Percentiles rank a stretch among this genome's conserved stretches.
phyloP scores from a whole-genome alignment of 2,797 vertebrate genomes.

The Cirrhinus mrigala region DNA sequence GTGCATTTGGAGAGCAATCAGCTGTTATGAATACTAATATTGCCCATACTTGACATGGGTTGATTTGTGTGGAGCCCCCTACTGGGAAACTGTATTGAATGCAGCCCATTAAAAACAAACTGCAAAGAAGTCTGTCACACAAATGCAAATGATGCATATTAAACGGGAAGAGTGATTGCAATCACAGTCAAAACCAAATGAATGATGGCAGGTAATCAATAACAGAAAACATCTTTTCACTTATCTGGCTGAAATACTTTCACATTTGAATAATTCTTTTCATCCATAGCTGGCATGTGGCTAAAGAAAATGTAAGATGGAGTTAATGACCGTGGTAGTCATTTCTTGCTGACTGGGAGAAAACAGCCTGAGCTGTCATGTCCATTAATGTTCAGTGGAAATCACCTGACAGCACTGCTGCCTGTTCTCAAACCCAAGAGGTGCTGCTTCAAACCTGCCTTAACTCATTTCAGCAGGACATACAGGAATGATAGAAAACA shows the following conservation, averaged over 20 bases:
- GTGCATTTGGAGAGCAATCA: not conserved
- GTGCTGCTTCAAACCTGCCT: not conserved
- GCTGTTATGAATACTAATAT: not conserved
- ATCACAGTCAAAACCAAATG: not conserved
- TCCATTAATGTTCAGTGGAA: not conserved
- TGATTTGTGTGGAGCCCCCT: slow-evolving; percentile 1
- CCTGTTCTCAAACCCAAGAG: not conserved
- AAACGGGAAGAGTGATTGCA: not conserved
- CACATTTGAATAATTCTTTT: not conserved
- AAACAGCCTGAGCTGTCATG: not conserved
- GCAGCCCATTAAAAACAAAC: not conserved
- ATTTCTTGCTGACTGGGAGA: not conserved
- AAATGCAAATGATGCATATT: not conserved
- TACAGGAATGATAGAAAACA: not conserved
- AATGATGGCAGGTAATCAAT: not conserved
- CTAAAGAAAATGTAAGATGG: not conserved
- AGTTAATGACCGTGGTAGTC: not conserved
- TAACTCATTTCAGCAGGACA: not conserved
- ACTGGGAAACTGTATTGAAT: not conserved
- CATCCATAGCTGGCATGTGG: not conserved
- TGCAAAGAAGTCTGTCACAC: not conserved
- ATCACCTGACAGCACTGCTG: not conserved
- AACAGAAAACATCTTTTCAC: not conserved
- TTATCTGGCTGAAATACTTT: not conserved
- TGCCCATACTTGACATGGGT: not conserved